These are phyloP conservation scores for Erebia palarica DNA, from an alignment of 2,888 invertebrate genomes.

Conservation along the genomic window DNA sequence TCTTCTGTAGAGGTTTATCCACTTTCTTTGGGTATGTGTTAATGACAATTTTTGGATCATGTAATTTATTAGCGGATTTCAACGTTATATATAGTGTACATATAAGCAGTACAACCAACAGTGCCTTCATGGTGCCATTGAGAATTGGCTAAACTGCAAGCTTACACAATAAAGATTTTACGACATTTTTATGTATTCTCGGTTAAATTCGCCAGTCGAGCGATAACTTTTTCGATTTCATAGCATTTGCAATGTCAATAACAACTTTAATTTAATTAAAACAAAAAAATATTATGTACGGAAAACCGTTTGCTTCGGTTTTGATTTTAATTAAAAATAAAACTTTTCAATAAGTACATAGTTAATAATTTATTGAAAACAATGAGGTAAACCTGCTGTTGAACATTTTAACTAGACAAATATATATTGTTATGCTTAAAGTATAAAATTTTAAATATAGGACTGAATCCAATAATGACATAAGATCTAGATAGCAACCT, in stretches of 20 bases:
- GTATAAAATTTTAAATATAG: too few species aligned
- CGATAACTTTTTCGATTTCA: slow-evolving; percentile 48
- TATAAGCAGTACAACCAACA: slow-evolving; percentile 31
- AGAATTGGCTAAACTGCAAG: slow-evolving; percentile 44
- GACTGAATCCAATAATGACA: background rate
- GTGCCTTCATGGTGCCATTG: slow-evolving; percentile 38
- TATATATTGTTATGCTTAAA: too few species aligned
- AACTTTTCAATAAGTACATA: background rate
- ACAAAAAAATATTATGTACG: background rate
- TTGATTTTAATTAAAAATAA: background rate
- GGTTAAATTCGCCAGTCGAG: slow-evolving; percentile 35
- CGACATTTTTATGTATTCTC: slow-evolving; percentile 44
- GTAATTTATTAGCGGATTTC: slow-evolving; percentile 33
- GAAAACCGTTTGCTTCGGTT: background rate
- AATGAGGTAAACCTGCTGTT: background rate
- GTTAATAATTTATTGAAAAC: slow-evolving; percentile 6
- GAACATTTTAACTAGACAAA: too few species aligned
- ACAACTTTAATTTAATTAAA: slow-evolving; percentile 25
- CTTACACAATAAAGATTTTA: slow-evolving; percentile 41
- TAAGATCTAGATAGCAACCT: background rate
- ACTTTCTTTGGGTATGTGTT: slow-evolving; percentile 51
- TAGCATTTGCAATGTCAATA: slow-evolving; percentile 19
- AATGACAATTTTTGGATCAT: slow-evolving; percentile 26
- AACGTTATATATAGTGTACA: slow-evolving; percentile 29
- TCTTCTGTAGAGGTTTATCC: slow-evolving; percentile 42